phyloP scores from a whole-genome alignment of 1,140 invertebrate species.

The Chymomyza costata region DNA sequence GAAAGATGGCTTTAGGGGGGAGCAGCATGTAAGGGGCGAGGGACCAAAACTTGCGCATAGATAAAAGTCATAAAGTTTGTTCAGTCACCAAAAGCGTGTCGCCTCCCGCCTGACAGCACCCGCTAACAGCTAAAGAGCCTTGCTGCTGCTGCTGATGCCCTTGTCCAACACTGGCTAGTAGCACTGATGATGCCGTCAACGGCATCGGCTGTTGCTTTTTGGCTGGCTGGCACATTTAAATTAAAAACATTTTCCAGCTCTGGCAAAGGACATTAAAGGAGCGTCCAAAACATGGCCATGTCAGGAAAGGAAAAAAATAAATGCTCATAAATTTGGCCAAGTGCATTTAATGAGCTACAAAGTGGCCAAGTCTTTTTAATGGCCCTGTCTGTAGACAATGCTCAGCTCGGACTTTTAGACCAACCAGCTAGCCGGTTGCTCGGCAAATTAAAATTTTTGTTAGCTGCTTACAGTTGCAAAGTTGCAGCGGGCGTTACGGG shows the following conservation, averaged over 20 bases:
- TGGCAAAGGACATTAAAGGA: constrained; percentile 9
- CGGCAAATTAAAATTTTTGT: constrained; percentile 16
- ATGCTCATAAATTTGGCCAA: constrained; percentile 37
- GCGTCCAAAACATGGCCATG: constrained; percentile 6
- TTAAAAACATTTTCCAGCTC: constrained; percentile 10
- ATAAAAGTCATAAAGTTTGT: constrained; percentile 65
- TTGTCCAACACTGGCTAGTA: too few relatives aligned
- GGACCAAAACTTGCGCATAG: constrained; percentile 50
- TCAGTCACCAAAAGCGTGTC: constrained; percentile 10
- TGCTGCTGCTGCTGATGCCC: too few relatives aligned
- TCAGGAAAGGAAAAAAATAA: constrained; percentile 26
- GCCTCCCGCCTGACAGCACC: too few relatives aligned
- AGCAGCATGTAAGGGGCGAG: constrained; percentile 10
- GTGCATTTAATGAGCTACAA: constrained; percentile 42
- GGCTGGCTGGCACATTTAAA: constrained; percentile 11
- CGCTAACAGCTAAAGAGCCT: too few relatives aligned
- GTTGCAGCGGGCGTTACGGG: too few relatives aligned
- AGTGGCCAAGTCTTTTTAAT: constrained; percentile 19
- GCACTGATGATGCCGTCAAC: constrained; percentile 1
- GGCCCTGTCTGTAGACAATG: constrained; percentile 11
- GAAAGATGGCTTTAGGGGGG: too few relatives aligned
- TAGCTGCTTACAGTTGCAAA: too few relatives aligned
- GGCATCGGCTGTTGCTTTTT: neutral
- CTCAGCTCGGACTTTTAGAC: constrained; percentile 6
- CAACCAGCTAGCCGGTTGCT: too few relatives aligned